Percentiles rank a stretch among this genome's conserved stretches.
Evolutionary conservation across 1,140 invertebrate genomes (phyloP).

Genomic region (Stegodyphus dumicola): DNA sequence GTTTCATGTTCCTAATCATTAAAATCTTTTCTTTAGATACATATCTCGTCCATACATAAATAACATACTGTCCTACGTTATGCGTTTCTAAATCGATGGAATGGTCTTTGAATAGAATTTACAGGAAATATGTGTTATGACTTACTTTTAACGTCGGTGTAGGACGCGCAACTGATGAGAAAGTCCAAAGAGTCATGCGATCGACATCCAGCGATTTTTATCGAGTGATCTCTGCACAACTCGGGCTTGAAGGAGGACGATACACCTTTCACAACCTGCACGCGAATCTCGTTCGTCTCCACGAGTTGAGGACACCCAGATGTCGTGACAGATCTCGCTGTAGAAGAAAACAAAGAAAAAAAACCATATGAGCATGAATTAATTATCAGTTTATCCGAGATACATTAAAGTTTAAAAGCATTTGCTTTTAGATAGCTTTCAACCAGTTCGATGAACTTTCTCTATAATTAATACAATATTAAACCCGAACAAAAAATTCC

Average conservation of each 20-base stretch:
- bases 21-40: too few species aligned
- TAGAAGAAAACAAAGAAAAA: not conserved
- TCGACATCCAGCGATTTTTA: slow-evolving; percentile 64
- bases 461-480: too few species aligned
- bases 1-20: too few species aligned
- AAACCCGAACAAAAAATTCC: too few species aligned
- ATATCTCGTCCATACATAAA: too few species aligned
- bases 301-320: slow-evolving; percentile 34
- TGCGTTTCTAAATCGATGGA: too few species aligned
- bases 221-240: slow-evolving; percentile 58
- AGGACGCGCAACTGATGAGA: slow-evolving; percentile 65
- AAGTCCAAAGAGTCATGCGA: slow-evolving; percentile 66
- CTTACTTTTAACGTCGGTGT: slow-evolving; percentile 64
- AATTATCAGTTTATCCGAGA: not conserved
- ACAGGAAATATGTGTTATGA: not conserved
- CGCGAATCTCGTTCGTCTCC: slow-evolving; percentile 50
- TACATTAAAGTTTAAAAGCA: not conserved
- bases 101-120: too few species aligned
- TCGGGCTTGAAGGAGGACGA: slow-evolving; percentile 50
- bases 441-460: not conserved
- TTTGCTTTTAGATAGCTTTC: not conserved
- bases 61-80: too few species aligned
- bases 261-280: slow-evolving; percentile 34
- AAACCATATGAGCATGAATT: not conserved
- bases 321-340: slow-evolving; percentile 11